Evolutionary conservation across 2,113 vertebrate genomes (phyloP).

Genomic region (Carassius gibelio): DNA sequence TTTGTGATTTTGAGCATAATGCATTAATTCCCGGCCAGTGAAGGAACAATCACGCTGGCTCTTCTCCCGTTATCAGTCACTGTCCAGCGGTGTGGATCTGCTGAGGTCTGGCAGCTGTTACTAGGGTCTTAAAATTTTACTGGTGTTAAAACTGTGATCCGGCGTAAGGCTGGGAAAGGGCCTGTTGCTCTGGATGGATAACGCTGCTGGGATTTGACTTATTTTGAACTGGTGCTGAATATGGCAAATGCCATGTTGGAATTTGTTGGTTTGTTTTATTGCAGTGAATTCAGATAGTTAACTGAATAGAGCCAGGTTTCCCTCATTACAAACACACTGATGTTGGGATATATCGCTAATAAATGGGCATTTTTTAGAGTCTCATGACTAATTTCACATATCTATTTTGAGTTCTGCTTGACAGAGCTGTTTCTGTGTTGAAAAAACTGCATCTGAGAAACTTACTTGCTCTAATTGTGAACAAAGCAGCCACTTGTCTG

Average conservation of each 20-base stretch:
- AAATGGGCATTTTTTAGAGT: constrained; percentile 15
- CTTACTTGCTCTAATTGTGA: constrained; percentile 1
- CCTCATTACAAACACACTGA: not conserved
- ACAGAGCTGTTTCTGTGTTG: constrained; percentile 4
- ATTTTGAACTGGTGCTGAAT: not conserved
- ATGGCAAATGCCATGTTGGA: not conserved
- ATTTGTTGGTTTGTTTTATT: not conserved
- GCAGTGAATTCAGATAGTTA: not conserved
- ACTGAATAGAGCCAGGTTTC: not conserved
- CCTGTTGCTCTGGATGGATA: constrained; percentile 48
- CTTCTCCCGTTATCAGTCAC: constrained; percentile 69
- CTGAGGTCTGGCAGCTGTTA: constrained; percentile 68
- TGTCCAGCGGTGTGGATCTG: constrained; percentile 62
- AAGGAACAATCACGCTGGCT: constrained; percentile 68
- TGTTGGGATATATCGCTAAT: not conserved
- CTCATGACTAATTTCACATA: constrained; percentile 10
- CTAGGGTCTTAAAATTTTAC: constrained; percentile 47
- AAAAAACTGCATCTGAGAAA: not conserved
- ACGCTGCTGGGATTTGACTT: constrained; percentile 2
- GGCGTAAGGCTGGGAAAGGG: constrained; percentile 7
- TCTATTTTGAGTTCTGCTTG: not conserved
- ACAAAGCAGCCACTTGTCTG: constrained; percentile 26
- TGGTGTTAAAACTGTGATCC: constrained; percentile 9
- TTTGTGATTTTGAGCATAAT: constrained; percentile 25
- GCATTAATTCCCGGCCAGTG: constrained; percentile 62